Conservation (phyloP, 1,140 invertebrate genomes). For the Manduca sexta region DNA sequence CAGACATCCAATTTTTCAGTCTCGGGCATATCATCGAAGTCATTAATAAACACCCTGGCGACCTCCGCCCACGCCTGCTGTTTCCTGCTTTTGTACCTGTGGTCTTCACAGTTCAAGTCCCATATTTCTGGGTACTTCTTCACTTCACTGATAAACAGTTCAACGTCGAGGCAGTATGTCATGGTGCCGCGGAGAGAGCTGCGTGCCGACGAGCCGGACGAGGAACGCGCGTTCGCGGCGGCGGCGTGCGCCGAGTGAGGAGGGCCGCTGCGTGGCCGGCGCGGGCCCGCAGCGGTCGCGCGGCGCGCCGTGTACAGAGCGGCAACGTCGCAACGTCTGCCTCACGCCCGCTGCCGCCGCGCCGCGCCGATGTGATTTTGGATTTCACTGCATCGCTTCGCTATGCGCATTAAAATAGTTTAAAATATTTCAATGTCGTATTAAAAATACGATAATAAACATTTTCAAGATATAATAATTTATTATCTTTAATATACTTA, state of each 20-base stretch:
- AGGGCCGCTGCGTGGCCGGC: conserved; percentile 13
- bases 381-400: not conserved
- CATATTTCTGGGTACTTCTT: conserved; percentile 46
- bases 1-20: conserved; percentile 40
- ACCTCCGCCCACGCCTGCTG: conserved; percentile 39
- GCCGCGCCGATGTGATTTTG: not conserved
- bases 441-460: too few relatives aligned
- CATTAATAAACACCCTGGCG: conserved; percentile 35
- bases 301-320: conserved; percentile 13
- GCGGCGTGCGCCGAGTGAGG: conserved; percentile 24
- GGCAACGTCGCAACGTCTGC: conserved; percentile 32
- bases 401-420: too few relatives aligned
- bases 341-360: not conserved
- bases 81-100: conserved; percentile 31
- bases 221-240: conserved; percentile 14
- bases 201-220: conserved; percentile 10
- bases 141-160: conserved; percentile 48
- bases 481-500: too few relatives aligned
- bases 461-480: too few relatives aligned
- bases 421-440: too few relatives aligned
- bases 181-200: conserved; percentile 8
- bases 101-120: conserved; percentile 37
- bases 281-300: conserved; percentile 18
- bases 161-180: conserved; percentile 38
- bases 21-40: conserved; percentile 37